A percentile compares a stretch with the other conserved stretches of the same genome.
Evolutionary conservation across 2,113 vertebrate species (phyloP).

Genomic region (Turnix velox): DNA sequence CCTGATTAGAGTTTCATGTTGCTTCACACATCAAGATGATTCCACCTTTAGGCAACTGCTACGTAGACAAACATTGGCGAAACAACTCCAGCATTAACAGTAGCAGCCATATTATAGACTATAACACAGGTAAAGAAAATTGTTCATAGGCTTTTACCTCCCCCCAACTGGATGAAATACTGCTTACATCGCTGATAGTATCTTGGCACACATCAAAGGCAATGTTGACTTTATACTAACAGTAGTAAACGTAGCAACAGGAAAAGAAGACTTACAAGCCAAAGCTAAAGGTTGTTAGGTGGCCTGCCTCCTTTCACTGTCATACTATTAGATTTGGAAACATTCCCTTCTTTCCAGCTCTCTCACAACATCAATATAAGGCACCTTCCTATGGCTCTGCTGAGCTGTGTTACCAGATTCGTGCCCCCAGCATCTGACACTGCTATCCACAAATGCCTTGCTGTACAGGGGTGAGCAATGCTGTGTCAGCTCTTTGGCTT

Average conservation of each 20-base stretch:
- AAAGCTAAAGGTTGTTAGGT: not conserved
- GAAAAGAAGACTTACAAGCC: not conserved
- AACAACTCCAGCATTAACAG: not conserved
- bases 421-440: not conserved
- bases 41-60: not conserved
- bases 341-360: not conserved
- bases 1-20: not conserved
- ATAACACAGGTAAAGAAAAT: not conserved
- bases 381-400: not conserved
- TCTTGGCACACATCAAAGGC: not conserved
- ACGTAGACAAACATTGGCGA: not conserved
- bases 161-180: not conserved
- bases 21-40: not conserved
- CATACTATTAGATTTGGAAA: not conserved
- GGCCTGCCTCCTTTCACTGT: not conserved
- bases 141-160: not conserved
- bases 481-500: conserved; percentile 21
- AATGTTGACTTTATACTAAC: not conserved
- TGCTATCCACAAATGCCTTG: not conserved
- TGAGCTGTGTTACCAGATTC: not conserved
- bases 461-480: not conserved
- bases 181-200: not conserved
- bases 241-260: not conserved
- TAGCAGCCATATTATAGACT: not conserved
- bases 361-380: not conserved